These are phyloP conservation scores for Noctua pronuba DNA, from an alignment of 2,888 invertebrate genomes.

Conservation along the genomic window DNA sequence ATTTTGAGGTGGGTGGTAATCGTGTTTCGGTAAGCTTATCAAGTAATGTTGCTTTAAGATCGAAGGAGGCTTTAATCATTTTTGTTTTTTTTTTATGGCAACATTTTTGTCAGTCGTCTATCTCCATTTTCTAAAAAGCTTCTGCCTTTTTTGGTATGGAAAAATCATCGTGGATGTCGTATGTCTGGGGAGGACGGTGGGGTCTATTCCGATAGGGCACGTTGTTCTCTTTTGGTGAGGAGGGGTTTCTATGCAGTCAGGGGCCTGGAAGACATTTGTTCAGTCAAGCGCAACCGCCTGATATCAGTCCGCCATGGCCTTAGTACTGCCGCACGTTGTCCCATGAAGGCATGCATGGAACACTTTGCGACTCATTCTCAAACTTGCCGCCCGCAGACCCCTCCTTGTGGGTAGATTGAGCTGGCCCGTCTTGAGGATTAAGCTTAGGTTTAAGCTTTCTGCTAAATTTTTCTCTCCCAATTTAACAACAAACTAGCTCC, in stretches of 20 bases:
- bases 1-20: constrained; percentile 7
- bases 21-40: neutral
- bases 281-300: neutral
- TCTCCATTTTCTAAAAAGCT: neutral
- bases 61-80: neutral
- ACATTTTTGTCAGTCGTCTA: neutral
- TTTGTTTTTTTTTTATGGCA: neutral
- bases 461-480: neutral
- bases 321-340: neutral
- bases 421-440: neutral
- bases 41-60: neutral
- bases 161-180: neutral
- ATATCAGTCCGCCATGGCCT: neutral
- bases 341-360: neutral
- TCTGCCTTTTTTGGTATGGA: neutral
- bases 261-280: too few relatives aligned
- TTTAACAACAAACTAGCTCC: neutral
- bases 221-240: neutral
- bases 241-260: neutral
- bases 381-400: neutral
- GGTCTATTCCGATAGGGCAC: neutral
- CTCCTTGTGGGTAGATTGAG: neutral
- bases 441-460: neutral
- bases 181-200: neutral
- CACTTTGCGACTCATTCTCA: neutral